Evolutionary conservation across 2,113 vertebrate genomes (phyloP).

Genomic region (Rousettus leschenaultii): DNA sequence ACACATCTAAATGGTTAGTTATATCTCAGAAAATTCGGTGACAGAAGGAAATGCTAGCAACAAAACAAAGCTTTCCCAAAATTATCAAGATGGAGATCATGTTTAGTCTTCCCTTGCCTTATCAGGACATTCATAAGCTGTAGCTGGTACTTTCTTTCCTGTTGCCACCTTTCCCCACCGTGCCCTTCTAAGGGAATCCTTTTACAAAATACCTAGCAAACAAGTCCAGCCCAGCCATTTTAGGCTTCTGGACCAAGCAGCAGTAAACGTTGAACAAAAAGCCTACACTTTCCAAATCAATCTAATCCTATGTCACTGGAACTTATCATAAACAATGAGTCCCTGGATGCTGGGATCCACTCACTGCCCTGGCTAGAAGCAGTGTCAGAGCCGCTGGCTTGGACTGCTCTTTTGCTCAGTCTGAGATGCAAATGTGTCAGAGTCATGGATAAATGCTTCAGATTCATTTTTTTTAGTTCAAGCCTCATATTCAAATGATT

Average conservation of each 20-base stretch:
- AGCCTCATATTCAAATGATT: background rate
- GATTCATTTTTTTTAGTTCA: background rate
- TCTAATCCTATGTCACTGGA: background rate
- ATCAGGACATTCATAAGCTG: background rate
- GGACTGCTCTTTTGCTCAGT: background rate
- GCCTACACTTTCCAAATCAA: background rate
- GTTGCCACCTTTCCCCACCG: accelerated
- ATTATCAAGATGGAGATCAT: background rate
- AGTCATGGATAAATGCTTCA: background rate
- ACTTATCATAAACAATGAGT: background rate
- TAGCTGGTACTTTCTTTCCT: background rate
- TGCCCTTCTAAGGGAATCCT: background rate
- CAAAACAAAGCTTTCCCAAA: background rate
- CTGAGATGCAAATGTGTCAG: background rate
- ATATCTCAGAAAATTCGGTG: background rate
- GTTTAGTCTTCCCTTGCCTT: background rate
- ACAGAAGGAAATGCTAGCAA: background rate
- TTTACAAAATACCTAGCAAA: background rate
- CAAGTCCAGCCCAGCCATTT: background rate
- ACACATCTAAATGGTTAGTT: background rate
- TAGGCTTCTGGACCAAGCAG: background rate
- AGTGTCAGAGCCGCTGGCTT: background rate
- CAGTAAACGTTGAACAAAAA: background rate
- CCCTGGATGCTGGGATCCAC: background rate
- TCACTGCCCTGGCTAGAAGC: background rate